Evolutionary conservation across 2,888 invertebrate genomes (phyloP).

Genomic region (Dicranocentrus wangi): DNA sequence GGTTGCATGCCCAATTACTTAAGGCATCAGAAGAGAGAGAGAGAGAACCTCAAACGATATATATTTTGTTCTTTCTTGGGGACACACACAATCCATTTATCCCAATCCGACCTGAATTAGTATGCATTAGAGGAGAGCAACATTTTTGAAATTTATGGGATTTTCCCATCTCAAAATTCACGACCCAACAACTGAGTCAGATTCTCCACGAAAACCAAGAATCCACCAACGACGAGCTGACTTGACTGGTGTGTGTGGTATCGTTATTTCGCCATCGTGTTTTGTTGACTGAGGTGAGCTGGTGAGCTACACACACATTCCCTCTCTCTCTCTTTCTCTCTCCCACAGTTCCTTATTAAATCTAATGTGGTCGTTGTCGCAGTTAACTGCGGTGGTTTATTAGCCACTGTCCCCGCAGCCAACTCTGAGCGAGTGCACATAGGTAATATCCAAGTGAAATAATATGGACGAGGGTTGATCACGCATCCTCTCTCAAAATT

Average conservation of each 20-base stretch:
- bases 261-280: not conserved
- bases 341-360: conserved; percentile 66
- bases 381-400: conserved; percentile 63
- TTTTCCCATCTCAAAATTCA: conserved; percentile 22
- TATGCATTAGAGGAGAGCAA: conserved; percentile 50
- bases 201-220: too few species aligned
- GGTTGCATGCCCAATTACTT: conserved; percentile 36
- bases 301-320: conserved; percentile 7
- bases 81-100: conserved; percentile 7
- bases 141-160: conserved; percentile 48
- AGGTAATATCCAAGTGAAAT: conserved; percentile 19
- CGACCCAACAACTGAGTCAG: too few species aligned
- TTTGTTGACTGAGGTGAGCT: conserved; percentile 12
- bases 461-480: conserved; percentile 59
- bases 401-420: conserved; percentile 42
- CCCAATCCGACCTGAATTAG: conserved; percentile 27
- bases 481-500: conserved; percentile 38
- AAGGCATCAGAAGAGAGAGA: not conserved
- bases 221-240: conserved; percentile 10
- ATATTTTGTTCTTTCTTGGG: conserved; percentile 10
- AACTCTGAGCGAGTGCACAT: conserved; percentile 39
- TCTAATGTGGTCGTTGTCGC: conserved; percentile 68
- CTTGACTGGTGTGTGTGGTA: not conserved
- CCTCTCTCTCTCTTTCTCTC: not conserved
- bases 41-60: not conserved